Percentiles rank a stretch among this genome's conserved stretches.
These are phyloP conservation scores for Plebejus anna DNA, from an alignment of 2,888 invertebrate genomes.

Conservation along the genomic window DNA sequence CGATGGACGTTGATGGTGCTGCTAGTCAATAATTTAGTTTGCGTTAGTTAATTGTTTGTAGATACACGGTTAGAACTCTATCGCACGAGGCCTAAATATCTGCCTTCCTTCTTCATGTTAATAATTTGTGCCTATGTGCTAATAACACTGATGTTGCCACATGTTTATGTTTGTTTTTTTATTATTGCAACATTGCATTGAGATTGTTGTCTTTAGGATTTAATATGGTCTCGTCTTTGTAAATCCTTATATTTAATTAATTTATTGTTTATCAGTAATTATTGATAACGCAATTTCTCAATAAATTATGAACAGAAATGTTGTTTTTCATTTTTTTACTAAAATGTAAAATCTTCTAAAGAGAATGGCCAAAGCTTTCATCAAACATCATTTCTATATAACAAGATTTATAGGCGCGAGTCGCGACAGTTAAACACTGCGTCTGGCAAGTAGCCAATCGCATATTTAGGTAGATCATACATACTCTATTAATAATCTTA, in stretches of 20 bases:
- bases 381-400: neutral
- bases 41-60: constrained; percentile 66
- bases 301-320: constrained; percentile 61
- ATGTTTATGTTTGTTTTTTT: constrained; percentile 74
- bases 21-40: constrained; percentile 75
- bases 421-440: neutral
- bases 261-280: constrained; percentile 73
- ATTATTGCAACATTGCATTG: constrained; percentile 51
- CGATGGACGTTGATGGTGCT: constrained; percentile 73
- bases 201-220: constrained; percentile 60
- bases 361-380: neutral
- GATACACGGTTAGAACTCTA: constrained; percentile 50
- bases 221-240: constrained; percentile 58
- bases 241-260: constrained; percentile 69
- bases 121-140: constrained; percentile 54
- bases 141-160: constrained; percentile 63
- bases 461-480: neutral
- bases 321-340: constrained; percentile 6
- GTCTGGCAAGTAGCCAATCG: neutral
- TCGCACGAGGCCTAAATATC: constrained; percentile 49
- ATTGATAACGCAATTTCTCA: constrained; percentile 74
- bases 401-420: constrained; percentile 5
- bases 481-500: neutral
- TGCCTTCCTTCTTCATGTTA: constrained; percentile 53
- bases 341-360: neutral